Base-by-base conservation (phyloP, 1,140 invertebrate species). In the Stegodyphus dumicola region DNA sequence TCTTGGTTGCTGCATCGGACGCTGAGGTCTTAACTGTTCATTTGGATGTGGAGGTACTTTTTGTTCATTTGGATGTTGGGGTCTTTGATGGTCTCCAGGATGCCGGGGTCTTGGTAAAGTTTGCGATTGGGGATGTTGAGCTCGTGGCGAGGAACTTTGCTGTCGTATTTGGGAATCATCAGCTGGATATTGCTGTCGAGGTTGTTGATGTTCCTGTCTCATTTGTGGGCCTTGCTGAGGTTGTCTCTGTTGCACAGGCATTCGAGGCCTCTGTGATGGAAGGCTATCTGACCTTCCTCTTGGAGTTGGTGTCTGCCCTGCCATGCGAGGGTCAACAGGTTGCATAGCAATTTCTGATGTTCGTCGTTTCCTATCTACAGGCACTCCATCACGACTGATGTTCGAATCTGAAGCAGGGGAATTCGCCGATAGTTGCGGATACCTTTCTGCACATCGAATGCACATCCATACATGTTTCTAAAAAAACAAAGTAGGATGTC, bases 401-500 rank as follows among this genome's bases (percentile, higher is more conserved):
- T 83, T 64, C 33, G 17, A 18, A 18, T 81, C 74, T 13, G 56
- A 10, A 17, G 69, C 51, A 18, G 13, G 3, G 48, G 6, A 13
- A 15, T 13, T 33, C 48, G 52, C 17, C 7, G 60, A 5, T 17
- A 85, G 33, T 13, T 73, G 73, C n/a, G 81, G 81, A 64, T 76
- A 85, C 64, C 65, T 76, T n/a, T 85, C 81, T 5, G 60, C 64
- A 56, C 81, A 85, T 18, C 49, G 49, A 6, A 56, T n/a, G 71
- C 81, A 85, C 81, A 85, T 85, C 81, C 81, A 85, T 15, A 85
- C 81, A 51, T 85, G 81, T 77, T 85, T 85, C 81, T 85, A 18
- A 10, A 67, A n/a, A 17, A n/a, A n/a, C 0, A 67, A n/a, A 67
- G 17, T 5, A 67, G 5, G 33, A 33, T 33, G 3, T 33, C 33